Conservation (phyloP, 2,797 vertebrate genomes). For the Sphaeramia orbicularis region DNA sequence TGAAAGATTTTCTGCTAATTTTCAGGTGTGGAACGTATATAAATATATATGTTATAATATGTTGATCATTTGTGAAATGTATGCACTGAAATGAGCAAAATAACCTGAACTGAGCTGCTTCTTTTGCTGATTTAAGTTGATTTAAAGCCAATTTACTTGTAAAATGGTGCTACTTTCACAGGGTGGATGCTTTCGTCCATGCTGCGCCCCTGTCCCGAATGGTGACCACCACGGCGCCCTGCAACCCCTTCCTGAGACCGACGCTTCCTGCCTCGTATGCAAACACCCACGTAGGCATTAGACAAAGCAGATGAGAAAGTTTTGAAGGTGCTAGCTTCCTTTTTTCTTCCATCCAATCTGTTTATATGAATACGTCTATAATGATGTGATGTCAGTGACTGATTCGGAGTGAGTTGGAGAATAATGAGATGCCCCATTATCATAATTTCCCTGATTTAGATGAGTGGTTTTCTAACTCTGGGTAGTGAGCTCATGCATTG, state of each 20-base stretch:
- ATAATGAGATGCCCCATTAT: slow-evolving; percentile 85
- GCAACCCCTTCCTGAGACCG: slow-evolving; percentile 81
- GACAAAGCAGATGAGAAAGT: slow-evolving; percentile 71
- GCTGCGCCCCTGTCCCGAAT: slow-evolving; percentile 76
- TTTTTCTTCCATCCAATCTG: slow-evolving; percentile 79
- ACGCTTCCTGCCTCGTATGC: slow-evolving; percentile 34
- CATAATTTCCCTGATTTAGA: slow-evolving; percentile 89
- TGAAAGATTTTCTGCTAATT: too few species aligned
- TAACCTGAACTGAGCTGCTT: too few species aligned
- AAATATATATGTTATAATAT: too few species aligned
- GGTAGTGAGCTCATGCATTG: slow-evolving; percentile 75
- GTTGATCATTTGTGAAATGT: too few species aligned
- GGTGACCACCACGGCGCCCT: slow-evolving; percentile 73
- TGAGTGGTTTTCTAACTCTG: slow-evolving; percentile 84
- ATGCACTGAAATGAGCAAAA: too few species aligned
- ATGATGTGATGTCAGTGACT: slow-evolving; percentile 83
- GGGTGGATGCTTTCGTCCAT: slow-evolving; percentile 53
- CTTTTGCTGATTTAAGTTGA: too few species aligned
- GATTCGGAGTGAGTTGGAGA: slow-evolving; percentile 79
- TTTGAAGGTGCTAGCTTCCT: slow-evolving; percentile 70
- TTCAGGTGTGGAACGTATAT: too few species aligned
- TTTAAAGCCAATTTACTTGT: not conserved
- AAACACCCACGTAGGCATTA: slow-evolving; percentile 31
- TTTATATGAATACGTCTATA: slow-evolving; percentile 82
- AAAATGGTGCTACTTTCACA: slow-evolving; percentile 52